Evolutionary conservation across 2,113 vertebrate genomes (phyloP).

Genomic region (Bothrops jararaca): DNA sequence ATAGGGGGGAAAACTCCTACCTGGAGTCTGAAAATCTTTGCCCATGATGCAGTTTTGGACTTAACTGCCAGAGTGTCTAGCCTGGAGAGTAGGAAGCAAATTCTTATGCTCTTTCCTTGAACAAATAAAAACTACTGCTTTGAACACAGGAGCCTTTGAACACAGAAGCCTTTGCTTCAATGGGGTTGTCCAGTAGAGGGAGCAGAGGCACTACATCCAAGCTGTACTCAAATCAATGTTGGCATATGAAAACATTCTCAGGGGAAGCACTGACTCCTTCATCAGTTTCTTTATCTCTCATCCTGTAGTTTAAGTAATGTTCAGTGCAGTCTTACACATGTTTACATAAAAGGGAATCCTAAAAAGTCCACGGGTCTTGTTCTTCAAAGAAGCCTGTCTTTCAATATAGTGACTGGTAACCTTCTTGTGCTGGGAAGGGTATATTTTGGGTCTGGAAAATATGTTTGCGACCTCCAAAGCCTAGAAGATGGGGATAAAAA

Average conservation of each 20-base stretch:
- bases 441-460: not conserved
- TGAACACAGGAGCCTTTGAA: not conserved
- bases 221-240: not conserved
- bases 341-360: not conserved
- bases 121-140: not conserved
- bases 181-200: constrained; percentile 19
- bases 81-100: not conserved
- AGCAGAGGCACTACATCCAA: constrained; percentile 17
- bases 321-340: not conserved
- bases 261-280: not conserved
- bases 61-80: too few species aligned
- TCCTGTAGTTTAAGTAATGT: not conserved
- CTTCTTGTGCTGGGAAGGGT: not conserved
- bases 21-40: not conserved
- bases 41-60: not conserved
- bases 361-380: not conserved
- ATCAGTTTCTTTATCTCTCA: not conserved
- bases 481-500: not conserved
- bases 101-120: not conserved
- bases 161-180: not conserved
- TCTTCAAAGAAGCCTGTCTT: not conserved
- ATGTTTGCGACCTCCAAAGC: not conserved
- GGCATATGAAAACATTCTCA: not conserved
- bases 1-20: not conserved
- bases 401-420: not conserved